A percentile compares a stretch with the other conserved stretches of the same genome.
phyloP scores from a whole-genome alignment of 2,113 vertebrate species.

The Leptodactylus fuscus region DNA sequence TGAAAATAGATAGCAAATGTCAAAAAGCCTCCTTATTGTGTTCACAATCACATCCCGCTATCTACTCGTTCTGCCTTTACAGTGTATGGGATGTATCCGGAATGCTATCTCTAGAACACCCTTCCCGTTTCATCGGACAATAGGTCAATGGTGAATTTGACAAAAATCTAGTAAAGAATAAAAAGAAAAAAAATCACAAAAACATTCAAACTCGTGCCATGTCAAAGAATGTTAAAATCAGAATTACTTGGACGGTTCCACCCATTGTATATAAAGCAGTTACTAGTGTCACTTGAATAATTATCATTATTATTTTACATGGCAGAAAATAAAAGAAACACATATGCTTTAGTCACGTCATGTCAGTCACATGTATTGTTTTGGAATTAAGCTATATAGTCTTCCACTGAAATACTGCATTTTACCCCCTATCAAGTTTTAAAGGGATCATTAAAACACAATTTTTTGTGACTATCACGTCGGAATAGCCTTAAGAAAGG shows the following conservation, averaged over 20 bases:
- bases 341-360: too few species aligned
- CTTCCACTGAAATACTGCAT: too few species aligned
- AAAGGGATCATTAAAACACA: too few species aligned
- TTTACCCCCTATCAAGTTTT: too few species aligned
- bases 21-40: slow-evolving; percentile 31
- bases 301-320: not conserved
- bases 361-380: too few species aligned
- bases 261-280: not conserved
- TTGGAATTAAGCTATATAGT: too few species aligned
- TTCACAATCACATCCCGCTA: slow-evolving; percentile 29
- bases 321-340: not conserved
- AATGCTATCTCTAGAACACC: slow-evolving; percentile 50
- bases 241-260: not conserved
- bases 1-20: slow-evolving; percentile 32
- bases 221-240: not conserved
- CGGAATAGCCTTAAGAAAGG: too few species aligned
- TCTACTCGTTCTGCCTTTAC: slow-evolving; percentile 19
- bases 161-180: not conserved
- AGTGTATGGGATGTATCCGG: slow-evolving; percentile 33
- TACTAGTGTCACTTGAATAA: not conserved
- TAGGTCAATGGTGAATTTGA: slow-evolving; percentile 40
- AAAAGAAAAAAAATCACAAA: too few species aligned
- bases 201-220: not conserved
- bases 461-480: too few species aligned
- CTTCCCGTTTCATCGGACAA: slow-evolving; percentile 48